phyloP scores from a whole-genome alignment of 2,113 vertebrate genomes.

The Otus sunia region DNA sequence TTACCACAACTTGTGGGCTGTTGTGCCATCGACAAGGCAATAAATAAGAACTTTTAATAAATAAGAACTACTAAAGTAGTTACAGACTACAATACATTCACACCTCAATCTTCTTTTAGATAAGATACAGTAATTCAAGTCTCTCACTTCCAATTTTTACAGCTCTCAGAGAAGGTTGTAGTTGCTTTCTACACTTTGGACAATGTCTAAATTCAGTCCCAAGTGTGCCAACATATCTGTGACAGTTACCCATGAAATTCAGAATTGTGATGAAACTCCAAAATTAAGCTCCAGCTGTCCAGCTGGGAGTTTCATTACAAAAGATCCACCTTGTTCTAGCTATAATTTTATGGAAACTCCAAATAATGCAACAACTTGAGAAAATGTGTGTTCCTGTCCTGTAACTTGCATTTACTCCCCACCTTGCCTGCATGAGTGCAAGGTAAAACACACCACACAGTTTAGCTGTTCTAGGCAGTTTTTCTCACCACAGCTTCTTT shows the following conservation, averaged over 20 bases:
- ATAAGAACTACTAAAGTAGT: background rate
- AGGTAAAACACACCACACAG: background rate
- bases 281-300: background rate
- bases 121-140: background rate
- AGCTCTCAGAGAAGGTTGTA: background rate
- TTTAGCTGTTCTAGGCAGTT: background rate
- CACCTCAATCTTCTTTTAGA: background rate
- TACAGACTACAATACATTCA: background rate
- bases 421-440: background rate
- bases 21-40: background rate
- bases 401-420: background rate
- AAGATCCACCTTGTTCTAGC: background rate
- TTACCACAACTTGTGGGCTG: too few species aligned
- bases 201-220: background rate
- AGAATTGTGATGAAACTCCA: background rate
- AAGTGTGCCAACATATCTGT: background rate
- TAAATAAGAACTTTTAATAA: background rate
- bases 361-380: background rate
- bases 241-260: background rate
- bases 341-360: background rate
- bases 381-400: background rate
- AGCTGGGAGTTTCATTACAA: background rate
- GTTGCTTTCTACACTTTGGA: background rate
- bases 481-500: background rate
- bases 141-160: background rate